phyloP scores from a whole-genome alignment of 2,888 invertebrate genomes.

The Nowickia ferox region DNA sequence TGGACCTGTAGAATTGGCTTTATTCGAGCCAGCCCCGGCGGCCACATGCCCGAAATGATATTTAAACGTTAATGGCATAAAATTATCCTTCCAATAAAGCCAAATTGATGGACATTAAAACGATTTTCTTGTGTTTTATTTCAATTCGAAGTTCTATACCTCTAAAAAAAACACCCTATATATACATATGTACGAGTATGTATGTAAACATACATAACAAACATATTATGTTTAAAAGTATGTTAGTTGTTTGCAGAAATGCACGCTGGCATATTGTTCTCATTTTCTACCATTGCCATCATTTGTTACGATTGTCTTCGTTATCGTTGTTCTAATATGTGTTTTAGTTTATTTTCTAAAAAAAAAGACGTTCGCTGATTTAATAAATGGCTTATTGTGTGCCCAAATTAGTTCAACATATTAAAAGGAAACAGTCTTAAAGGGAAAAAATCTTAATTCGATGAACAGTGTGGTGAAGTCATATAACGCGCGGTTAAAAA shows the following conservation, averaged over 20 bases:
- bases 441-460: slow-evolving; percentile 6
- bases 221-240: neutral
- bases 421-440: slow-evolving; percentile 20
- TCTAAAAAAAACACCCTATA: too few relatives aligned
- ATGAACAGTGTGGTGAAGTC: neutral
- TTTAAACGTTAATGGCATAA: too few relatives aligned
- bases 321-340: slow-evolving; percentile 52
- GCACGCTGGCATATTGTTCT: slow-evolving; percentile 58
- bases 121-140: too few relatives aligned
- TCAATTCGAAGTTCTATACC: too few relatives aligned
- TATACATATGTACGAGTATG: too few relatives aligned
- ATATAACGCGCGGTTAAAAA: neutral
- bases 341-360: slow-evolving; percentile 33
- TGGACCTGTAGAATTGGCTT: too few relatives aligned
- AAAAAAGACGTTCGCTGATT: slow-evolving; percentile 62
- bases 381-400: slow-evolving; percentile 65
- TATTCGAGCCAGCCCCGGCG: too few relatives aligned
- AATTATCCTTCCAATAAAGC: too few relatives aligned
- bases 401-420: slow-evolving; percentile 68
- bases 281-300: slow-evolving; percentile 60
- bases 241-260: slow-evolving; percentile 19
- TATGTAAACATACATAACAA: neutral
- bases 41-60: too few relatives aligned
- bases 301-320: slow-evolving; percentile 67
- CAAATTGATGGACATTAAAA: too few relatives aligned